phyloP scores from a whole-genome alignment of 2,113 vertebrate genomes.

The Calyptomena viridis region DNA sequence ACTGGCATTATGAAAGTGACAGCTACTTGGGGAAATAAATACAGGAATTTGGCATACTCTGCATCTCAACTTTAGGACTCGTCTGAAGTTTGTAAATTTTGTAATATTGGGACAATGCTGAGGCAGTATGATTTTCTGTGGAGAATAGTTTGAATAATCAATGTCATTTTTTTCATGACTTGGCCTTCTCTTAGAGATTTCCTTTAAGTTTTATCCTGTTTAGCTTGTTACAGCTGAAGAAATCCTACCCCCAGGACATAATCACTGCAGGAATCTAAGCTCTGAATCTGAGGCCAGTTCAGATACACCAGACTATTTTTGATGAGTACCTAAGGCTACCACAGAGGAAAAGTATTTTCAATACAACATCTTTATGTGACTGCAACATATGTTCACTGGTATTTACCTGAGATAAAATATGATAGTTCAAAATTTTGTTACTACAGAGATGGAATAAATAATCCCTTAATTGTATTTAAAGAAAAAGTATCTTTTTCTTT shows the following conservation, averaged over 20 bases:
- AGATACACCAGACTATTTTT: neutral
- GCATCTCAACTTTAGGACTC: neutral
- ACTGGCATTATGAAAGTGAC: neutral
- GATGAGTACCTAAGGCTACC: neutral
- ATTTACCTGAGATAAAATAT: neutral
- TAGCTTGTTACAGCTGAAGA: neutral
- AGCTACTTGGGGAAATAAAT: neutral
- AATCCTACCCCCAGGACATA: neutral
- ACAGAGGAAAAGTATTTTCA: neutral
- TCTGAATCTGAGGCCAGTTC: neutral
- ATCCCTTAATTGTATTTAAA: neutral
- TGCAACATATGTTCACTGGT: neutral
- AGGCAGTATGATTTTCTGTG: neutral
- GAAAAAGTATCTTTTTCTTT: neutral
- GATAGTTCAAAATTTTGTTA: neutral
- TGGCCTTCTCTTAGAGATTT: neutral
- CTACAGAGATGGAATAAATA: neutral
- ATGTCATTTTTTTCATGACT: neutral
- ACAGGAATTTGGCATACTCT: neutral
- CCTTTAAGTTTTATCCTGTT: neutral
- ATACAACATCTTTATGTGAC: neutral
- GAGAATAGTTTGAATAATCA: neutral
- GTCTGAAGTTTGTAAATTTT: neutral
- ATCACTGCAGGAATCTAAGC: neutral
- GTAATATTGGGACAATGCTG: neutral